Conservation (phyloP, 2,113 vertebrate species). For the Mola mola region DNA sequence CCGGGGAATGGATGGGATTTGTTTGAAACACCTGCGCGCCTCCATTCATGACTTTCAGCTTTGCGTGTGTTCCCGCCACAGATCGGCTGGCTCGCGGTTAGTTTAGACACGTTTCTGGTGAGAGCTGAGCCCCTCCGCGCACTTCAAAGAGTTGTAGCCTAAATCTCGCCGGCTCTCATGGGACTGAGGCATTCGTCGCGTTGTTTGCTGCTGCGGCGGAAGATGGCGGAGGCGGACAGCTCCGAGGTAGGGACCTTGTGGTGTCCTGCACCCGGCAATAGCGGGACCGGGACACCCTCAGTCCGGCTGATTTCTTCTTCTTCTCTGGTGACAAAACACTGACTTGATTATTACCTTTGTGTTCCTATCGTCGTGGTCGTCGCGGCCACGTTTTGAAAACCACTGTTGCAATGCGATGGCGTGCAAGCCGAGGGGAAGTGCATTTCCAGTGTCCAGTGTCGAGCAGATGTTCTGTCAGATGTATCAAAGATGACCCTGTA, state of each 20-base stretch:
- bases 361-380: not conserved
- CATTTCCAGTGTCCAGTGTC: conserved; percentile 1
- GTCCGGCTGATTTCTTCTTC: not conserved
- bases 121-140: not conserved
- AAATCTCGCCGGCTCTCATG: conserved; percentile 91
- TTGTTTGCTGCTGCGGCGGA: conserved; percentile 97
- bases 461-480: conserved; percentile 32
- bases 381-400: not conserved
- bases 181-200: conserved; percentile 98
- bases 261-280: conserved; percentile 47
- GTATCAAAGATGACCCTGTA: not conserved
- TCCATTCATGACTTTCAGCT: conserved; percentile 8
- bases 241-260: conserved; percentile 88
- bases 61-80: not conserved
- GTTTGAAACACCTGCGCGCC: not conserved
- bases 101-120: conserved; percentile 21
- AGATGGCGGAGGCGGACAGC: conserved; percentile 97
- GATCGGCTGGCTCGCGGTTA: not conserved
- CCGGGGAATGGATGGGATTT: conserved; percentile 3
- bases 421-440: conserved; percentile 20
- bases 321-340: not conserved
- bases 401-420: not conserved
- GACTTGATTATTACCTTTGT: not conserved
- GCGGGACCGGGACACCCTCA: conserved; percentile 12
- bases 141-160: conserved; percentile 61